Conservation (phyloP, 2,113 vertebrate species). For the Apodemus sylvaticus region DNA sequence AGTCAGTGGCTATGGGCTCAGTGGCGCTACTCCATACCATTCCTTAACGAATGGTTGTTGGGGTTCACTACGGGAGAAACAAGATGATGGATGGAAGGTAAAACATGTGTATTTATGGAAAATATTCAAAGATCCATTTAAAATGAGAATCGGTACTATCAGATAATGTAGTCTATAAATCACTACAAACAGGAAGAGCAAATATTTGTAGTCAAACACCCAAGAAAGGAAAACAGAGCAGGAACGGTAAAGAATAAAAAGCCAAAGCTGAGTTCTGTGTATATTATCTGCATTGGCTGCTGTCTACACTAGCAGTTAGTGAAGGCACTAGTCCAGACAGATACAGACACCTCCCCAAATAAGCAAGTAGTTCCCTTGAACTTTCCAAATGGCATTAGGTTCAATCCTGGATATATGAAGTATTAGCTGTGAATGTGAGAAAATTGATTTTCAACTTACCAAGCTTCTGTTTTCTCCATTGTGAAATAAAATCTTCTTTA, state of each 20-base stretch:
- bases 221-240: not conserved
- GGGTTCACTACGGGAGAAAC: not conserved
- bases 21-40: not conserved
- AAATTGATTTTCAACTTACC: not conserved
- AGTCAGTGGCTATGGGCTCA: not conserved
- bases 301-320: accelerated
- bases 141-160: not conserved
- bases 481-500: not conserved
- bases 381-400: not conserved
- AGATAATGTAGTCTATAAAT: not conserved
- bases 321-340: not conserved
- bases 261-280: accelerated
- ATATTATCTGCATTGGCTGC: accelerated
- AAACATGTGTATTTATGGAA: not conserved
- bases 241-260: not conserved
- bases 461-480: not conserved
- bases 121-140: not conserved
- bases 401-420: not conserved
- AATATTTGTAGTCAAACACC: not conserved
- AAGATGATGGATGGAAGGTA: accelerated
- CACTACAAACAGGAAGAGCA: not conserved
- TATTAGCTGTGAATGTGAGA: not conserved
- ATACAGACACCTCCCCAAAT: not conserved
- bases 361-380: not conserved
- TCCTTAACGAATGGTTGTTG: too few species aligned